Percentiles rank a stretch among this genome's conserved stretches.
Conservation (phyloP, 1,140 invertebrate species). For the Marisa cornuarietis region DNA sequence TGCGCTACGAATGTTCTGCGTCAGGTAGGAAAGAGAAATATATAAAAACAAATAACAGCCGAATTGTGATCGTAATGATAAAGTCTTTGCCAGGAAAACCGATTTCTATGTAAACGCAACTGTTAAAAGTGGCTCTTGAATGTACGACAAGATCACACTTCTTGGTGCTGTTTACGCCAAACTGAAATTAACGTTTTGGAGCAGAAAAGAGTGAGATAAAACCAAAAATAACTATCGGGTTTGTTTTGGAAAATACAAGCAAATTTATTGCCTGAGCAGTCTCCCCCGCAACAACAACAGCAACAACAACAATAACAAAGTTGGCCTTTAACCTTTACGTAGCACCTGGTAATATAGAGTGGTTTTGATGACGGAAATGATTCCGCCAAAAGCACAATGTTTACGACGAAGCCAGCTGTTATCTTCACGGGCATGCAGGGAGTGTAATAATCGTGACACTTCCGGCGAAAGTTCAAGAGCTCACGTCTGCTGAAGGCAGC, state of each 20-base stretch:
- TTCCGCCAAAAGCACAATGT: background rate
- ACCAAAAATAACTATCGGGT: background rate
- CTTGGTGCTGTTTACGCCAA: background rate
- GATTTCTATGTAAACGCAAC: background rate
- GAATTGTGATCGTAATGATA: too few species aligned
- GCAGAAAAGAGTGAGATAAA: background rate
- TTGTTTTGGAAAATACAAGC: background rate
- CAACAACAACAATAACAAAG: background rate
- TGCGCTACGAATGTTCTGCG: too few species aligned
- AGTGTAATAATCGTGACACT: background rate
- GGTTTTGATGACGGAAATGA: too few species aligned
- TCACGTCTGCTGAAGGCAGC: background rate
- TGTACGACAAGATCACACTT: background rate
- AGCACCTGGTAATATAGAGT: too few species aligned
- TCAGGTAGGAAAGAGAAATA: too few species aligned
- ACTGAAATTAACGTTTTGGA: background rate
- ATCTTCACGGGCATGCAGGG: background rate
- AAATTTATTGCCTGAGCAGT: background rate
- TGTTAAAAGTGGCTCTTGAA: background rate
- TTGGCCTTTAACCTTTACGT: too few species aligned
- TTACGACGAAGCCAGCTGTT: too few species aligned
- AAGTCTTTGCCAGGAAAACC: too few species aligned
- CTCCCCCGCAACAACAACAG: background rate
- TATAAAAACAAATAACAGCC: too few species aligned
- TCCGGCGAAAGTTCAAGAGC: background rate